Base-by-base conservation (phyloP, 2,888 invertebrate genomes). In the Clusia tigrina region DNA sequence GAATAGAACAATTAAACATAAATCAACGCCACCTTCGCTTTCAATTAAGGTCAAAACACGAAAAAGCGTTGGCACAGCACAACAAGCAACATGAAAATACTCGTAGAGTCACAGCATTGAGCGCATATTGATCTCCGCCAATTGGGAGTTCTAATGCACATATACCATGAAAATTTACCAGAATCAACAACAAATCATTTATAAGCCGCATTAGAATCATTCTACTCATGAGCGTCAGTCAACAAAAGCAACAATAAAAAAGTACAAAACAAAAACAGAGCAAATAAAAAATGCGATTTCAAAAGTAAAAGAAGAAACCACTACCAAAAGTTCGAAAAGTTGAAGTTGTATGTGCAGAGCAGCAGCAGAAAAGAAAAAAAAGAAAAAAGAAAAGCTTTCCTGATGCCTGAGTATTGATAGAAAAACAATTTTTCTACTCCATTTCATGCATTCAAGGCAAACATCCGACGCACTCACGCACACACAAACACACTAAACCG, bases 391-490 rank as follows among this genome's bases (percentile, higher is more conserved):
- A 32, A 22, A 26, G 22, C 24, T n/a, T 42, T 23, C 17, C 68
- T 72, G 74, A 73, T 77, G 67, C n/a, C 69, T 72, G 69, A 72
- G 69, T 66, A 71, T 71, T 75, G 77, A 76, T 76, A 73, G 74
- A 74, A 76, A 77, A 76, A 74, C 74, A 70, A 77, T 76, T 77
- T 77, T 76, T 76, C 76, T 74, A 77, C 76, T 77, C 77, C 75
- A 77, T 76, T 76, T 74, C 77, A 70, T 71, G 70, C 70, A 67
- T 76, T 77, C 73, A 76, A 77, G 76, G 77, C 71, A 72, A 37
- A 12, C 23, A 17, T 2, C n/a, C 42, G 1, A 46, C 12, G 22
- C 26, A 9, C 15, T 17, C 58, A 20, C 17, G 32, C 17, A 65
- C 65, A 26, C 6, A 18, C 24, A 52, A 25, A 54, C 24, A 3